A percentile compares a stretch with the other conserved stretches of the same genome.
Conservation (phyloP, 2,888 invertebrate species). For the Malacosoma neustria region DNA sequence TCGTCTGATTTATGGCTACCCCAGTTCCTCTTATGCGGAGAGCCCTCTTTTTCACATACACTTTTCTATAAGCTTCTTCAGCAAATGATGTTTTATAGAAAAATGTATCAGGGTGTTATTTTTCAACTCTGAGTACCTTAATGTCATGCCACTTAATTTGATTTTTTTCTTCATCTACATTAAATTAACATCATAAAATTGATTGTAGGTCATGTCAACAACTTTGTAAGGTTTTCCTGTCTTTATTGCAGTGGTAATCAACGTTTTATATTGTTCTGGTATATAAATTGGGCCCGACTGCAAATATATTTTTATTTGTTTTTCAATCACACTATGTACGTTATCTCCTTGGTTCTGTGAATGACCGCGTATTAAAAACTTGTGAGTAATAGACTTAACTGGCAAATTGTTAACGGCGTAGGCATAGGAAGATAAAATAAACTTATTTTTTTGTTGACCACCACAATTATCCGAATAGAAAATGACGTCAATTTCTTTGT, state of each 20-base stretch:
- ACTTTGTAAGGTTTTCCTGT: conserved; percentile 13
- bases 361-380: conserved; percentile 12
- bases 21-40: no score
- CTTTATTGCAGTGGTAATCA: conserved; percentile 15
- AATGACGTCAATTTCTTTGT: conserved; percentile 4
- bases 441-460: conserved; percentile 7
- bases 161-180: no score
- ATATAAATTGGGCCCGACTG: conserved; percentile 9
- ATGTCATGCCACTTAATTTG: not conserved
- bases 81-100: no score
- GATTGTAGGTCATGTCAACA: conserved; percentile 10
- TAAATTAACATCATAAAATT: conserved; percentile 10
- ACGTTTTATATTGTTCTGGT: conserved; percentile 12
- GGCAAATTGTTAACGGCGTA: not conserved
- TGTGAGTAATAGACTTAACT: conserved; percentile 1
- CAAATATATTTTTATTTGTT: conserved; percentile 5
- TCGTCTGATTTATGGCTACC: no score
- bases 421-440: not conserved
- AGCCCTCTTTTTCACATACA: no score
- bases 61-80: no score
- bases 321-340: conserved; percentile 10
- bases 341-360: conserved; percentile 11
- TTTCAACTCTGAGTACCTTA: not conserved
- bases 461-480: conserved; percentile 7
- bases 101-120: not conserved